phyloP scores from a whole-genome alignment of 1,140 invertebrate genomes.

The Heliconius nattereri region DNA sequence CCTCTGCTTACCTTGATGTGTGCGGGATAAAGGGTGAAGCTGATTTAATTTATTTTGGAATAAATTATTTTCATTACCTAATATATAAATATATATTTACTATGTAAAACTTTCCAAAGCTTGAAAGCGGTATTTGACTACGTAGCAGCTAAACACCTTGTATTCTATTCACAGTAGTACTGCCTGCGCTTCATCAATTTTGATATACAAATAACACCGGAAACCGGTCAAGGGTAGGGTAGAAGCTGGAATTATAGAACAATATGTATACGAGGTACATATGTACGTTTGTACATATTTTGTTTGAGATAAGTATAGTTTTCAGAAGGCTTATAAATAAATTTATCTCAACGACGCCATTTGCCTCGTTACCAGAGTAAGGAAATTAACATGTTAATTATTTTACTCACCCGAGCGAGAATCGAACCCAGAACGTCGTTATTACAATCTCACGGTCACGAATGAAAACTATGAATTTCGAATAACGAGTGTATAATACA shows the following conservation, averaged over 20 bases:
- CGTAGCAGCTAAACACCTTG: constrained; percentile 19
- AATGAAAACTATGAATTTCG: too few relatives aligned
- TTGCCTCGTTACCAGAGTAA: not conserved
- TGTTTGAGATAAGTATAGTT: too few relatives aligned
- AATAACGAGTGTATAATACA: too few relatives aligned
- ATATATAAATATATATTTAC: not conserved
- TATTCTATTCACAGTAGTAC: constrained; percentile 26
- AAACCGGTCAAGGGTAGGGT: constrained; percentile 10
- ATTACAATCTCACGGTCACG: not conserved
- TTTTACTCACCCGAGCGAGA: not conserved
- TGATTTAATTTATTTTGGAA: too few relatives aligned
- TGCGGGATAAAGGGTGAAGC: too few relatives aligned
- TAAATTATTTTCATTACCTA: not conserved
- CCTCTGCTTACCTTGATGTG: too few relatives aligned
- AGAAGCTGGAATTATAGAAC: not conserved
- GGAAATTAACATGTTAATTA: not conserved
- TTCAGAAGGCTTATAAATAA: too few relatives aligned
- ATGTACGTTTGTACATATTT: too few relatives aligned
- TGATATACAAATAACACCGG: constrained; percentile 26
- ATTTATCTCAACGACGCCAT: not conserved
- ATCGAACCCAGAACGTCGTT: not conserved
- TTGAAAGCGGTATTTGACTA: constrained; percentile 20
- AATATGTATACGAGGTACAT: not conserved
- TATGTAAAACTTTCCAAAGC: not conserved
- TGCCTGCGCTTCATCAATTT: constrained; percentile 27